Base-by-base conservation (phyloP, 2,797 vertebrate species). In the Poeciliopsis paucimaculata region DNA sequence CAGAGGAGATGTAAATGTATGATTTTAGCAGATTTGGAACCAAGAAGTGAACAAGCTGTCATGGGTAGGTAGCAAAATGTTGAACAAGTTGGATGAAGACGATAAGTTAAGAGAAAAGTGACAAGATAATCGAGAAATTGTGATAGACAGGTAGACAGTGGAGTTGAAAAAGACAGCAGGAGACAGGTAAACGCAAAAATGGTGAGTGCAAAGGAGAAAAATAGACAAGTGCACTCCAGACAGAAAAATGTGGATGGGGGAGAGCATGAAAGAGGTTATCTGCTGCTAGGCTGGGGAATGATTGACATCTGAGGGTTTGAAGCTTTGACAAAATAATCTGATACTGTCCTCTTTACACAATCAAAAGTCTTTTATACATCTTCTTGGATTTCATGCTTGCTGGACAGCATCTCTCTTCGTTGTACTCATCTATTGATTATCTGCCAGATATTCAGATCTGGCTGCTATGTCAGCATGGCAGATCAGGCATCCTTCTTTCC, bases 221-320 rank as follows among this genome's bases (percentile, higher is more conserved):
- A 81, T 53, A 77, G 74, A 75, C 68, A 60, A 85, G 79, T 78
- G 68, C 53, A 72, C 75, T 77, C 71, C 77, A 83, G 77, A 87
- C 71, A 75, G 20, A 55, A 81, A 83, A 84, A 81, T 74, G 60
- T 64, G 28, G 12, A 26, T 5, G 13, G n/a, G 53, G 5, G 39
- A 28, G 43, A 43, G 79, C 82, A 84, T 85, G 80, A 89, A 88
- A 82, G 89, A 92, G 93, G 92, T 93, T 90, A 92, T 87, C 84
- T 81, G 85, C 86, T 82, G 28, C 78, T 26, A 20, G 62, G 72
- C 85, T 88, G 78, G 70, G 11, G 5, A 13, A 76, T 93, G 91
- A 91, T 84, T 92, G 93, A 91, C 93, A 91, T 88, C 55, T 80
- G 79, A 82, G 81, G 84, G 89, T 80, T 82, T 83, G 76, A 81